Evolutionary conservation across 2,113 vertebrate genomes (phyloP).

Genomic region (Micronycteris hirsuta): DNA sequence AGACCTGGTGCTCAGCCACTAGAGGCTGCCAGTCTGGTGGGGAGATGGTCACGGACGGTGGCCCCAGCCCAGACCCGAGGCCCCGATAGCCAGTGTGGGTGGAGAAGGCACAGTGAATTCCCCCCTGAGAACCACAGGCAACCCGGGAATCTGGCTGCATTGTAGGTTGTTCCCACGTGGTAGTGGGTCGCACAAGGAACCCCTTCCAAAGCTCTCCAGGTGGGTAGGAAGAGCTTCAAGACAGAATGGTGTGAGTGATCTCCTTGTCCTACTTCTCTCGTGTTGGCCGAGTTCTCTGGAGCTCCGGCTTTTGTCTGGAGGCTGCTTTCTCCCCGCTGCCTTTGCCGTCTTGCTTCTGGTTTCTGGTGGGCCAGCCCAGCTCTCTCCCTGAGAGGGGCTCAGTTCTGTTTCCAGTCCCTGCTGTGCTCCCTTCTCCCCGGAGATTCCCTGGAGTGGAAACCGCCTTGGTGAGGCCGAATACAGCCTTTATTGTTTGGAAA

Average conservation of each 20-base stretch:
- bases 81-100: not conserved
- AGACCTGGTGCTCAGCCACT: not conserved
- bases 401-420: constrained; percentile 66
- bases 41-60: not conserved
- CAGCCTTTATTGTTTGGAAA: constrained; percentile 67
- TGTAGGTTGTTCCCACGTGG: not conserved
- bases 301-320: not conserved
- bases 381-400: constrained; percentile 31
- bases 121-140: not conserved
- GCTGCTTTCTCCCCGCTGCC: not conserved
- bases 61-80: not conserved
- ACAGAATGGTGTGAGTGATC: not conserved
- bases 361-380: not conserved
- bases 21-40: not conserved
- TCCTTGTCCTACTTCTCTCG: not conserved
- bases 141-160: not conserved
- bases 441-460: constrained; percentile 66
- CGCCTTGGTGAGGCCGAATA: not conserved
- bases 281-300: not conserved
- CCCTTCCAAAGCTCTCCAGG: not conserved
- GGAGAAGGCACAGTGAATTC: not conserved
- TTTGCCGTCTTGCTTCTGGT: constrained; percentile 16
- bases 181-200: not conserved
- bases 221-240: not conserved
- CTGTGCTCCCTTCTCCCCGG: constrained; percentile 56